Conservation (phyloP, 2,888 invertebrate genomes). For the Leucoma salicis region DNA sequence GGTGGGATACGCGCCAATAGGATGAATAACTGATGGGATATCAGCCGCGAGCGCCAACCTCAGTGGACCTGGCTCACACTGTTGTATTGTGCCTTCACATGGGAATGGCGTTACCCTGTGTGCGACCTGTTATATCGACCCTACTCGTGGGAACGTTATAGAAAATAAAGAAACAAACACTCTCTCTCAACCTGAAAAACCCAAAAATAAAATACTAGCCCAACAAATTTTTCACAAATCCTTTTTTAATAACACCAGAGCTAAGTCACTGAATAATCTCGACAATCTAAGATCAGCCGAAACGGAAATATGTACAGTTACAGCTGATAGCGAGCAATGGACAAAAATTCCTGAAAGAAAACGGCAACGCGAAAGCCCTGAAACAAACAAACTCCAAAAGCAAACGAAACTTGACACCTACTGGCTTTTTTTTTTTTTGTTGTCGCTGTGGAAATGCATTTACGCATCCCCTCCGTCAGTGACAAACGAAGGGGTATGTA, state of each 20-base stretch:
- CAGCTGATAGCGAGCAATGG: neutral
- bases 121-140: neutral
- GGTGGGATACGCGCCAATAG: slow-evolving; percentile 1
- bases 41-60: slow-evolving; percentile 1
- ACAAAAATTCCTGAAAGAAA: neutral
- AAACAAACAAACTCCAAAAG: no score
- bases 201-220: neutral
- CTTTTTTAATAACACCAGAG: no score
- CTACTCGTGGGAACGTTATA: neutral
- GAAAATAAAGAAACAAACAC: neutral
- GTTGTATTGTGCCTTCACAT: neutral
- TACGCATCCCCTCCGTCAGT: no score
- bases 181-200: slow-evolving; percentile 1
- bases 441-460: no score
- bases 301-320: no score
- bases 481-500: no score
- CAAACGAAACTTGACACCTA: no score
- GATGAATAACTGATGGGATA: neutral
- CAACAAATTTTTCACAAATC: no score
- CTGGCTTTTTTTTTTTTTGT: no score
- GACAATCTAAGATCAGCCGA: neutral
- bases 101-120: neutral
- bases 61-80: slow-evolving; percentile 1
- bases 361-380: neutral
- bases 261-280: neutral